Conservation (phyloP, 2,797 vertebrate species). For the Diplodus sargus region DNA sequence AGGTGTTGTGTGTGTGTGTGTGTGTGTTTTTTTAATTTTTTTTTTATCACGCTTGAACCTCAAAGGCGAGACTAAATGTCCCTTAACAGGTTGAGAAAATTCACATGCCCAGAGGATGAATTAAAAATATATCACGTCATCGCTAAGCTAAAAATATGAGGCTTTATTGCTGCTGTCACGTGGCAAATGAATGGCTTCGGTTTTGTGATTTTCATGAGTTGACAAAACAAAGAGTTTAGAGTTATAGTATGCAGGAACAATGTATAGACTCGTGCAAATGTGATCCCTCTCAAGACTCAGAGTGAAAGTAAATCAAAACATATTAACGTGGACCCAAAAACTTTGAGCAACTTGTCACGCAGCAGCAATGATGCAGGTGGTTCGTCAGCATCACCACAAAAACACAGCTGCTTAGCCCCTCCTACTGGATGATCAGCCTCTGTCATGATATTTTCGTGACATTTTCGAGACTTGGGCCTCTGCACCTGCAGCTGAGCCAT, state of each 20-base stretch:
- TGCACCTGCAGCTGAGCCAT: conserved; percentile 44
- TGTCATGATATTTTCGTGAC: conserved; percentile 37
- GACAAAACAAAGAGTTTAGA: not conserved
- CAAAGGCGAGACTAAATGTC: conserved; percentile 31
- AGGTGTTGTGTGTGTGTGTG: conserved; percentile 40
- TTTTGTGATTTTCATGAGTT: not conserved
- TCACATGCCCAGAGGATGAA: not conserved
- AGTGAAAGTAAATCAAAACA: not conserved
- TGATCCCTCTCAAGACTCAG: too few relatives aligned
- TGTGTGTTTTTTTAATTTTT: conserved; percentile 25
- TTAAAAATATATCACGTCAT: conserved; percentile 12
- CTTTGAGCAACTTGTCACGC: not conserved
- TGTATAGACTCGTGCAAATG: too few relatives aligned
- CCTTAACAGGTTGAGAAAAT: conserved; percentile 27
- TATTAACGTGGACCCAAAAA: not conserved
- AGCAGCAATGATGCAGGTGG: not conserved
- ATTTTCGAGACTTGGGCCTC: conserved; percentile 14
- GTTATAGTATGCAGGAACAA: too few relatives aligned
- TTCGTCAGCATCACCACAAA: not conserved
- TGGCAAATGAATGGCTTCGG: too few relatives aligned
- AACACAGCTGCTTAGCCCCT: conserved; percentile 38
- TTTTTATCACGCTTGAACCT: conserved; percentile 11
- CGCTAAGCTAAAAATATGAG: conserved; percentile 17
- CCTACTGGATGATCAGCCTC: conserved; percentile 22
- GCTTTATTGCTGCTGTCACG: not conserved